These are phyloP conservation scores for Octomys mimax DNA, from an alignment of 2,797 vertebrate genomes.

Conservation along the genomic window DNA sequence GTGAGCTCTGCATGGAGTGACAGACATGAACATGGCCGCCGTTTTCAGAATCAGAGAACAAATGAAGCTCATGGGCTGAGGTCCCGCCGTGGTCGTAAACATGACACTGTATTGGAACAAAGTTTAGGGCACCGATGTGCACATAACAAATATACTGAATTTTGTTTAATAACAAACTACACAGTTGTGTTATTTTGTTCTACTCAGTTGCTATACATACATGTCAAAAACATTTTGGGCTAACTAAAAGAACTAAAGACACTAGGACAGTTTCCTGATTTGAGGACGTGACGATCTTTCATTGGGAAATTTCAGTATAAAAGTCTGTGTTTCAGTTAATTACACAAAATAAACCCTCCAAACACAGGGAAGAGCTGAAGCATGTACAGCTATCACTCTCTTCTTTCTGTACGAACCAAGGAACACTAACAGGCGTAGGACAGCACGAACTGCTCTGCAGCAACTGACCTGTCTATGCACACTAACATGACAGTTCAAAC, in stretches of 20 bases:
- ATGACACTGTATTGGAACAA: background rate
- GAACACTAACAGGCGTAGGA: background rate
- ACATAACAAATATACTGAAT: background rate
- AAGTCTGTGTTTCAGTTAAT: background rate
- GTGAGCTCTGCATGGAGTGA: background rate
- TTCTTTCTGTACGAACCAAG: constrained; percentile 22
- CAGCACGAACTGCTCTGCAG: background rate
- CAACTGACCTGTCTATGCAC: background rate
- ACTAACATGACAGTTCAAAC: background rate
- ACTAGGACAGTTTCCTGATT: background rate
- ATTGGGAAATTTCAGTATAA: background rate
- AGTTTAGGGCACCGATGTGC: background rate
- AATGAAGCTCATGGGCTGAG: background rate
- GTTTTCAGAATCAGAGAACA: background rate
- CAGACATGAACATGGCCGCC: background rate
- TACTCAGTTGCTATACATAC: background rate
- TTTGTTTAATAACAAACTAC: constrained; percentile 34
- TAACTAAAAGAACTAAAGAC: background rate
- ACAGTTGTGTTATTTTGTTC: background rate
- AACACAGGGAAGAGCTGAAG: background rate
- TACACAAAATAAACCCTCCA: background rate
- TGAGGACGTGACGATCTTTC: background rate
- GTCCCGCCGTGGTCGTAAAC: background rate
- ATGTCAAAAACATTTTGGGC: background rate
- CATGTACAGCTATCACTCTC: background rate